Base-by-base conservation (phyloP, 1,140 invertebrate genomes). In the Plectrocnemia conspersa region DNA sequence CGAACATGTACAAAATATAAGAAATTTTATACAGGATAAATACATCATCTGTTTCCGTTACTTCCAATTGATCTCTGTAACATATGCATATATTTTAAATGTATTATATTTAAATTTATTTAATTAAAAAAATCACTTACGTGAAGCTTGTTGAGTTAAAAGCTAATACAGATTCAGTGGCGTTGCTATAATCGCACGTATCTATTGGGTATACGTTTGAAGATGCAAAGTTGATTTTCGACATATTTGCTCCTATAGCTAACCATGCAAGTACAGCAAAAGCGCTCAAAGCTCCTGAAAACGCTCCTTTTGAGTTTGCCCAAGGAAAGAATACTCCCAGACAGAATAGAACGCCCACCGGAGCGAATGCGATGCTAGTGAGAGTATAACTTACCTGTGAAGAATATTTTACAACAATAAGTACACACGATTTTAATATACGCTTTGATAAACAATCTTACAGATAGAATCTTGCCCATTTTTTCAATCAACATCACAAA, bases 101-200 rank as follows among this genome's bases (percentile, higher is more conserved):
- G n/a, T n/a, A n/a, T n/a, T n/a, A n/a, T n/a, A n/a, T n/a, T n/a
- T n/a, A n/a, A n/a, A n/a, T n/a, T n/a, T n/a, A n/a, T n/a, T n/a
- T n/a, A n/a, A n/a, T n/a, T n/a, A n/a, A n/a, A n/a, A n/a, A n/a
- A n/a, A n/a, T n/a, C n/a, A n/a, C n/a, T n/a, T n/a, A n/a, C n/a
- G n/a, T n/a, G n/a, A n/a, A n/a, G n/a, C n/a, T n/a, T n/a, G n/a
- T n/a, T n/a, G n/a, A n/a, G n/a, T n/a, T n/a, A n/a, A n/a, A n/a
- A n/a, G n/a, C n/a, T 22, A 88, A 77, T 21, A 84, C 84, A 11
- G 89, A 72, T 2, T 89, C 67, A 1, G 88, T 83, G 27, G 88
- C 88, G 23, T 79, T 80, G 0, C 82, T 84, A 41, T 84, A 82
- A 29, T 6, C 6, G n/a, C 27, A 29, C 27, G 27, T 29, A 29